phyloP scores from a whole-genome alignment of 2,113 vertebrate species.

The Periophthalmodon schlosseri region DNA sequence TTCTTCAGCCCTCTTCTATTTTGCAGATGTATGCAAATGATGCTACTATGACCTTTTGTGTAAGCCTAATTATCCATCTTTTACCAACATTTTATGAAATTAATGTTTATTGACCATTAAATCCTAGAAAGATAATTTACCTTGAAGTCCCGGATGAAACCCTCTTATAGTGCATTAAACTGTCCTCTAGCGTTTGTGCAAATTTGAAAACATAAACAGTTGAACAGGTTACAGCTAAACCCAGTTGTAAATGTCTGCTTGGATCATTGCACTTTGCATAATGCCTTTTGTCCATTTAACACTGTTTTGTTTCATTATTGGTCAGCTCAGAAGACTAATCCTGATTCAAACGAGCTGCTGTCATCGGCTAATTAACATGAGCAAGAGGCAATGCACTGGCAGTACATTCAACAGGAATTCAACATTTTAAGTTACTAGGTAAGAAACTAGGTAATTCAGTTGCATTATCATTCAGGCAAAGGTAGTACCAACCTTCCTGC shows the following conservation, averaged over 20 bases:
- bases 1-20: background rate
- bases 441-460: background rate
- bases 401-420: slow-evolving; percentile 23
- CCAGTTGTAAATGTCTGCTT: slow-evolving; percentile 24
- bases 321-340: background rate
- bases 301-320: slow-evolving; percentile 51
- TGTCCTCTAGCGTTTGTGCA: background rate
- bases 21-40: background rate
- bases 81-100: background rate
- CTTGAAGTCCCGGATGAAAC: background rate
- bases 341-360: slow-evolving; percentile 8
- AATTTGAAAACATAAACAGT: slow-evolving; percentile 7
- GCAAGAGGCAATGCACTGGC: slow-evolving; percentile 18
- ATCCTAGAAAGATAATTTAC: background rate
- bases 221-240: slow-evolving; percentile 17
- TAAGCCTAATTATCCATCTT: background rate
- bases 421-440: background rate
- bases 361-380: slow-evolving; percentile 36
- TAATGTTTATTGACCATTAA: background rate
- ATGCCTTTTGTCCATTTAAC: slow-evolving; percentile 56
- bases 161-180: background rate
- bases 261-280: slow-evolving; percentile 32
- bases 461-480: background rate
- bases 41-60: background rate
- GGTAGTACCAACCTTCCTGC: background rate